Evolutionary conservation across 1,140 invertebrate species (phyloP), one percentile per base, ranked within the genome.

Genomic region (Odontomachus brunneus): DNA sequence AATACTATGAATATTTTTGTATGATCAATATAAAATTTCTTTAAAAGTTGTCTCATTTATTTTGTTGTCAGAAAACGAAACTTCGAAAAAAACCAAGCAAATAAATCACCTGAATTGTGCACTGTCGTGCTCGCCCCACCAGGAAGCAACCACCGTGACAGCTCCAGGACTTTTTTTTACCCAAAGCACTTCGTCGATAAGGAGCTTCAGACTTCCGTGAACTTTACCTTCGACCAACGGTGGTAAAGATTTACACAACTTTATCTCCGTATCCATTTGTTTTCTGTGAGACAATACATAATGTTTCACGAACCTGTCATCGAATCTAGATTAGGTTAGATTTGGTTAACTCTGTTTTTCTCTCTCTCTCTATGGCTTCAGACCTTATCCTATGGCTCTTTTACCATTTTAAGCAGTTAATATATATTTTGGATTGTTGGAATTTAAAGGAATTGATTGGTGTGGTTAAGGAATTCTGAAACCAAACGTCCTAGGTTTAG

Each of bases 41-140:
- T 48, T 49, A 49, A 14, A 65, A 29, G 5, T 49, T 0, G 14
- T 60, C 17, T 29, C 14, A 15, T n/a, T 49, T 44, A 1, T 55
- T 15, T 9, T 33, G 11, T n/a, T 49, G 24, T 26, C 22, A 1
- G 14, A 48, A 24, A 33, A 44, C 53, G 0, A 17, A 19, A 19
- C 49, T 62, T 15, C 1, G 9, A 82, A 19, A n/a, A 63, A 55
- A 78, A 44, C 62, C 59, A 65, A 12, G n/a, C 83, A 49, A 67
- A 76, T 75, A 72, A 84, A 60, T 86, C 84, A 94, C 92, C 91
- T 93, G 75, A 94, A 93, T 65, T 90, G 76, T 60, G 89, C 86
- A 84, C 87, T 91, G 69, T 90, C 85, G 12, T 84, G 83, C 76
- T 94, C 93, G 65, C 93, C 93, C 93, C 93, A 94, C 93, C 93